Conservation (phyloP, 2,113 vertebrate species). For the Leucoraja erinaceus region DNA sequence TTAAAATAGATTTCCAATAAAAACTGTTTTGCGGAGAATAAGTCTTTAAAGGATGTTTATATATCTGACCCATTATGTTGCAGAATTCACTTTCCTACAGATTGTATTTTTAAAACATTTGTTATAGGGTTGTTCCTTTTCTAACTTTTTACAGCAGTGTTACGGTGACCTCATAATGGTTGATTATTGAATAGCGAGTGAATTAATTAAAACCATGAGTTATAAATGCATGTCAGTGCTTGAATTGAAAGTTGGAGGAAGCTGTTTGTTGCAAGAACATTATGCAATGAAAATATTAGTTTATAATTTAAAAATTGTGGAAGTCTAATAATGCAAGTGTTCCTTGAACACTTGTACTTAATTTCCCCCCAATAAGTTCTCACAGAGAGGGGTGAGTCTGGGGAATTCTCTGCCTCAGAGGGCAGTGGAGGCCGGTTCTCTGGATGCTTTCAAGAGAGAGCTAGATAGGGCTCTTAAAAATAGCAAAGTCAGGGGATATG, state of each 20-base stretch:
- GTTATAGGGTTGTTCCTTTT: not conserved
- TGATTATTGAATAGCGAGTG: not conserved
- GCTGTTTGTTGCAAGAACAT: not conserved
- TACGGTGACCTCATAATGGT: slow-evolving; percentile 22
- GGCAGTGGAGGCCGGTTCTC: too few species aligned
- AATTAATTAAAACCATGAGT: not conserved
- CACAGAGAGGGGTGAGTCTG: too few species aligned
- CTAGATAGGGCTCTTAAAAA: too few species aligned
- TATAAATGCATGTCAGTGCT: not conserved
- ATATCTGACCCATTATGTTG: not conserved
- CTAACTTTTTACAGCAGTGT: not conserved
- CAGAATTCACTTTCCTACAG: not conserved
- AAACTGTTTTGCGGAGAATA: not conserved
- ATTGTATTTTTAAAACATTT: not conserved
- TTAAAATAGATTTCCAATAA: not conserved
- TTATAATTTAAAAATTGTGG: not conserved
- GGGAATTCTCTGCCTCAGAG: too few species aligned
- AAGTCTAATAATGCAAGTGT: not conserved
- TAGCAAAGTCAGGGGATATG: too few species aligned
- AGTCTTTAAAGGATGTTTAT: not conserved
- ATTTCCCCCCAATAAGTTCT: not conserved
- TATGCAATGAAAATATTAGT: not conserved
- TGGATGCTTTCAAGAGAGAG: too few species aligned
- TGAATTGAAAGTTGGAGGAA: not conserved
- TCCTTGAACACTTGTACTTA: not conserved